Base-by-base conservation (phyloP, 2,888 invertebrate genomes). In the Torymus aiolomorphi region DNA sequence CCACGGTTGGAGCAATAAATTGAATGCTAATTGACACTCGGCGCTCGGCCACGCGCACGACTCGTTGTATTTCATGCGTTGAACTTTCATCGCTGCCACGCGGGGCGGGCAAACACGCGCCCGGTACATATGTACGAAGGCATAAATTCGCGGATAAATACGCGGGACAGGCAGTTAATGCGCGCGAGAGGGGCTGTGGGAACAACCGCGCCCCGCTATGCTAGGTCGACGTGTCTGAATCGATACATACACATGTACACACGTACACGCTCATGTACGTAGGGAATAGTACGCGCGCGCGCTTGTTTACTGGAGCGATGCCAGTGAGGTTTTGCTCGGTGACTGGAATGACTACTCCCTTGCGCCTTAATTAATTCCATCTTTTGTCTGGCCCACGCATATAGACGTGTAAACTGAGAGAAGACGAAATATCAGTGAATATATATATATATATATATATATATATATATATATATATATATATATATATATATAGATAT, bases 131-230 rank as follows among this genome's bases (percentile, higher is more conserved):
- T 87, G 86, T 86, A 87, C 84, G 78, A 82, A 82, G 84, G 84
- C 86, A 88, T 88, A 88, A 88, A 88, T 88, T 88, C 84, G 77
- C 83, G 85, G 86, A 88, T 88, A 87, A 88, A 88, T 88, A 88
- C 86, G 86, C 84, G 83, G 84, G 85, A 84, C 86, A 86, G 85
- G 83, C 84, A 84, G 86, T 87, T 88, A 86, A 86, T 86, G 85
- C 84, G 84, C 83, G 82, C 80, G n/a, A 18, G 56, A n/a, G 62
- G 63, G 56, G 51, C 13, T 2, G 54, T n/a, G 31, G 61, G 18
- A 42, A 31, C 3, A 51, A 14, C 10, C 54, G 56, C 63, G 42
- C 24, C 42, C 63, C 42, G 31, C 4, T 54, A 8, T 16, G 61
- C 52, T 24, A 24, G 2, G 62, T 42, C 54, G 18, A 14, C 52